Evolutionary conservation across 2,888 invertebrate genomes (phyloP).

Genomic region (Metellina segmentata): DNA sequence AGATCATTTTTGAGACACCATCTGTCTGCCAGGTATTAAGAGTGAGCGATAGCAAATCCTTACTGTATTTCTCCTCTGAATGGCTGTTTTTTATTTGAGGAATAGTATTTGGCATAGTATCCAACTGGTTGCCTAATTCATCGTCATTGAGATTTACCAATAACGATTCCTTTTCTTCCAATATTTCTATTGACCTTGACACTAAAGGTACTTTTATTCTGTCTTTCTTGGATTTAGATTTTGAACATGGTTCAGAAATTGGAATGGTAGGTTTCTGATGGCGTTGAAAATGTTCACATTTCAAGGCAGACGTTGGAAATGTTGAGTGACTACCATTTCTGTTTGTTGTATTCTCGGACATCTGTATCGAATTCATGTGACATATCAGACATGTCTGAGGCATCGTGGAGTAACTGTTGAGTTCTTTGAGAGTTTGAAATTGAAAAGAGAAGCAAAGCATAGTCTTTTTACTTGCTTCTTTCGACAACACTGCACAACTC

Average conservation of each 20-base stretch:
- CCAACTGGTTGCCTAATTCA: neutral
- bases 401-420: conserved; percentile 38
- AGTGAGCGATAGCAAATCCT: conserved; percentile 35
- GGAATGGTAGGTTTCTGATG: neutral
- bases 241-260: neutral
- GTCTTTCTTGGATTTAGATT: neutral
- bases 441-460: conserved; percentile 34
- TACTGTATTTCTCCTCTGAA: conserved; percentile 21
- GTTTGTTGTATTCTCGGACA: neutral
- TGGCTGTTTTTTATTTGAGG: neutral
- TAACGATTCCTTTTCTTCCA: neutral
- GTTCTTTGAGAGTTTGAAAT: conserved; percentile 52
- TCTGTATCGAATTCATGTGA: neutral
- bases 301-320: no score
- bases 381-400: neutral
- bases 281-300: neutral
- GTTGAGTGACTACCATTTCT: no score
- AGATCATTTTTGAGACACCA: neutral
- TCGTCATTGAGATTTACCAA: neutral
- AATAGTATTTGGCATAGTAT: neutral
- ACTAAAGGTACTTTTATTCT: neutral
- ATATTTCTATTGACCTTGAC: neutral
- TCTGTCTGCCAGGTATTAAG: neutral
- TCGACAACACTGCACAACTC: neutral
- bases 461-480: conserved; percentile 18